These are phyloP conservation scores for Phortica okadai DNA, from an alignment of 2,888 invertebrate genomes.

Conservation along the genomic window DNA sequence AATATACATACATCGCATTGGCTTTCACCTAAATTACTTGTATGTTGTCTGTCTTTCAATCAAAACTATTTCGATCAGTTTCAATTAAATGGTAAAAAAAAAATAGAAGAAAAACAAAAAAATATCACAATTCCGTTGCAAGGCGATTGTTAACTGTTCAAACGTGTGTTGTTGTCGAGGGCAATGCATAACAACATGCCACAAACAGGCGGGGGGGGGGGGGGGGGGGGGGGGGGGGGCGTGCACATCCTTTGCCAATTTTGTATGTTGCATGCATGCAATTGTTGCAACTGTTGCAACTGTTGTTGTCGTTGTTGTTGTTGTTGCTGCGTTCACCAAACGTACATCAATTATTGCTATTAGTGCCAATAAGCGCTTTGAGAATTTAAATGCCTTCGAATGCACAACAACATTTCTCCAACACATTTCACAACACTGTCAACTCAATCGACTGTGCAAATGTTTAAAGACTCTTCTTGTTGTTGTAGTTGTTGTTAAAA, in stretches of 20 bases:
- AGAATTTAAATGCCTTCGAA: slow-evolving; percentile 3
- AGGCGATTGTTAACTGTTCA: too few species aligned
- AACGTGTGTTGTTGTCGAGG: too few species aligned
- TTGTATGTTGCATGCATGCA: background rate
- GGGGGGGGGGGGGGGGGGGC: too few species aligned
- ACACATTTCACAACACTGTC: background rate
- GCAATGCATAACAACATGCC: too few species aligned
- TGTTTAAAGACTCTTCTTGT: too few species aligned
- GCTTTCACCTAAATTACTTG: background rate
- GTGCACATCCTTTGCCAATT: background rate
- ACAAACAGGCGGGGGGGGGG: too few species aligned
- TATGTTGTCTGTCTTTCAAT: background rate
- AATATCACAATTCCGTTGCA: too few species aligned
- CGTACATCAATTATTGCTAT: background rate
- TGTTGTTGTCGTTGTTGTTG: slow-evolving; percentile 11
- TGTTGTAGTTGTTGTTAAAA: background rate
- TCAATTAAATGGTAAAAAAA: slow-evolving; percentile 5
- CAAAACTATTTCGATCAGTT: background rate
- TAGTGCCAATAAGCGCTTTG: slow-evolving; percentile 10
- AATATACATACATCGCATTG: background rate
- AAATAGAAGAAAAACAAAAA: too few species aligned
- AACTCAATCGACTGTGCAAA: too few species aligned
- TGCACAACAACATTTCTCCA: background rate
- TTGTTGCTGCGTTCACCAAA: background rate
- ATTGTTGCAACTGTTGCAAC: background rate